Evolutionary conservation across 2,797 vertebrate species (phyloP), one percentile per base, ranked within the genome.

Genomic region (Peromyscus eremicus): DNA sequence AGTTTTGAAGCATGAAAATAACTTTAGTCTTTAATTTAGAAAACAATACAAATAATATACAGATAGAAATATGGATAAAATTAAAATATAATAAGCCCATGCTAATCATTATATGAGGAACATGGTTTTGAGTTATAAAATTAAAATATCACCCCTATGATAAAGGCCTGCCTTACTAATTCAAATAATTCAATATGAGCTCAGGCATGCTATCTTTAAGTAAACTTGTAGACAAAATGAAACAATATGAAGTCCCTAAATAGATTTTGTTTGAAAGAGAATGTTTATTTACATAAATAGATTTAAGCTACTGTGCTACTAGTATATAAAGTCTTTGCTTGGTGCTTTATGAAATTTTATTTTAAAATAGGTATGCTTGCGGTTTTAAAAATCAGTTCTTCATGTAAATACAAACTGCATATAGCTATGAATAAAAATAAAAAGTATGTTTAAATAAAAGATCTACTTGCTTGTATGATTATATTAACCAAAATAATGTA

Each of bases 1-100:
- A 32, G 14, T 80, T 95, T 91, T 71, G 34, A 94, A 87, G 11
- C 7, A 32, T 81, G 2, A 88, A 83, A 89, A 27, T 64, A 96
- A n/a, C 34, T 91, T 86, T n/a, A 32, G 57, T 76, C 21, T 92
- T 95, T 70, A 85, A 57, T 21, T 92, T 91, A 46, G 46, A 97
- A 94, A 84, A 84, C 6, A 87, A 4, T 87, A 6, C 16, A 91
- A 70, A 73, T 87, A 80, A 75, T 70, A 81, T 32, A 79, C 12
- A 90, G 37, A 13, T 52, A 81, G 29, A 94, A 91, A 40, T 37
- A 77, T 16, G n/a, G 1, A 34, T 17, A 81, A 79, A 43, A 76
- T 27, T 77, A 70, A 68, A 9, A 49, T 37, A 68, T 43, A 6
- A 23, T 66, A 90, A 86, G 0, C 10, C 4, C 6, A 8, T 25